Percentiles rank a stretch among this genome's conserved stretches.
Evolutionary conservation across 2,888 invertebrate species (phyloP).

Genomic region (Hypomecis atomaria): DNA sequence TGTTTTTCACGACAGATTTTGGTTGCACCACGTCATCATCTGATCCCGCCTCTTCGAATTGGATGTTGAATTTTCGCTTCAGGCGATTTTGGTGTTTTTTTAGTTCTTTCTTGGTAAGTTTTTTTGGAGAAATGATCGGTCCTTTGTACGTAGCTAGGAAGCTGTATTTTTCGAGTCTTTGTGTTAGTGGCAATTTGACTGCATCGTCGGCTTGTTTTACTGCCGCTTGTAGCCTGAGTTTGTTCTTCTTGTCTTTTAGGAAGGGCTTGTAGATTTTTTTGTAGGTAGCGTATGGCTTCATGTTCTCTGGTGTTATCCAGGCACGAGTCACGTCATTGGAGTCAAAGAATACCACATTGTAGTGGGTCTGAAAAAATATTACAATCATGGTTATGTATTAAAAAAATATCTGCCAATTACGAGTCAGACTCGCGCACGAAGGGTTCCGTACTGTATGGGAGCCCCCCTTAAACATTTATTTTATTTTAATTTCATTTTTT

Average conservation of each 20-base stretch:
- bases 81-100: slow-evolving; percentile 59
- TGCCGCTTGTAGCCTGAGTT: slow-evolving; percentile 64
- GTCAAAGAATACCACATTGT: slow-evolving; percentile 84
- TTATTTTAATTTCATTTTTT: no score
- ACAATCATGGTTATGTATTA: neutral
- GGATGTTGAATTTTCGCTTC: slow-evolving; percentile 63
- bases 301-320: slow-evolving; percentile 71
- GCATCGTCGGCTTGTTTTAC: slow-evolving; percentile 73
- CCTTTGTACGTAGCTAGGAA: slow-evolving; percentile 77
- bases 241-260: slow-evolving; percentile 52
- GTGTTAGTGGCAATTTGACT: slow-evolving; percentile 53
- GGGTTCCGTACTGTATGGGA: no score
- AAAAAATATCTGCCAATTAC: no score
- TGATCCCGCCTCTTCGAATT: slow-evolving; percentile 58
- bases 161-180: slow-evolving; percentile 73
- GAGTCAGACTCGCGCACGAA: no score
- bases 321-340: slow-evolving; percentile 66
- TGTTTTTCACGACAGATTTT: slow-evolving; percentile 37
- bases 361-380: slow-evolving; percentile 74
- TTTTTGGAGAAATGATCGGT: slow-evolving; percentile 64
- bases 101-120: slow-evolving; percentile 57
- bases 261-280: slow-evolving; percentile 49
- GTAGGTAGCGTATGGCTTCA: slow-evolving; percentile 65
- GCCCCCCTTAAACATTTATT: no score
- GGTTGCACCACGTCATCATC: slow-evolving; percentile 43